Conservation (phyloP, 2,797 vertebrate genomes). For the Siniperca scherzeri region DNA sequence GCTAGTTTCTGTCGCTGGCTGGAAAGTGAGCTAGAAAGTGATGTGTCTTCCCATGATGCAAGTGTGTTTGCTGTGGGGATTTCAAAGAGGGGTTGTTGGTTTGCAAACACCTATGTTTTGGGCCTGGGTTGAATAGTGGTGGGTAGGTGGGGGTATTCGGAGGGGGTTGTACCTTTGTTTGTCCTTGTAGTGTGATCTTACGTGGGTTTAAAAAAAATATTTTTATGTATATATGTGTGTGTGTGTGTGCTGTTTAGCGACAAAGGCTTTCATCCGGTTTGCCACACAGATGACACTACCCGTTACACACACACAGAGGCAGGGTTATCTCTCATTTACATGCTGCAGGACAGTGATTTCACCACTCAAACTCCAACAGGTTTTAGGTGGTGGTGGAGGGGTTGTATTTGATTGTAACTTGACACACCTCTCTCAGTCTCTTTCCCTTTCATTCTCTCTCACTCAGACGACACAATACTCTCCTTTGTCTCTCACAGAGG, state of each 20-base stretch:
- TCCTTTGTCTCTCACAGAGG: conserved; percentile 74
- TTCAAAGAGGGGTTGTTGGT: conserved; percentile 67
- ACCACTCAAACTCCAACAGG: conserved; percentile 55
- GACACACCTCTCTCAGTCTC: conserved; percentile 73
- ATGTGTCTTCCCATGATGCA: conserved; percentile 24
- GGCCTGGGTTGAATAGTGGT: background rate
- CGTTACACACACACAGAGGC: conserved; percentile 24
- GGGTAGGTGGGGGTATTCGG: background rate
- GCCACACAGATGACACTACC: conserved; percentile 8
- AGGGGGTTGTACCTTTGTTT: background rate
- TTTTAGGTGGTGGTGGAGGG: conserved; percentile 50
- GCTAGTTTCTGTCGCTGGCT: conserved; percentile 10
- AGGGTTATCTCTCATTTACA: conserved; percentile 54
- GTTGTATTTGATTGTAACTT: conserved; percentile 79
- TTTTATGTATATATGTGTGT: background rate
- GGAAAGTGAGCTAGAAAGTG: conserved; percentile 25
- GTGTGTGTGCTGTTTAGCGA: background rate
- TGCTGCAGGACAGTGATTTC: conserved; percentile 71
- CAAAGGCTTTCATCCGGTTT: background rate
- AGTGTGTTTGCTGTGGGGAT: conserved; percentile 58
- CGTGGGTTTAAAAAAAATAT: no score
- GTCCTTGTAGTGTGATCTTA: background rate
- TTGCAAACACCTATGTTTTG: conserved; percentile 56
- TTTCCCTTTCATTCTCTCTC: conserved; percentile 60
- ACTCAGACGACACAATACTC: conserved; percentile 70